A percentile compares a stretch with the other conserved stretches of the same genome.
These are phyloP conservation scores for Stramonita haemastoma DNA, from an alignment of 2,888 invertebrate species.

Conservation along the genomic window DNA sequence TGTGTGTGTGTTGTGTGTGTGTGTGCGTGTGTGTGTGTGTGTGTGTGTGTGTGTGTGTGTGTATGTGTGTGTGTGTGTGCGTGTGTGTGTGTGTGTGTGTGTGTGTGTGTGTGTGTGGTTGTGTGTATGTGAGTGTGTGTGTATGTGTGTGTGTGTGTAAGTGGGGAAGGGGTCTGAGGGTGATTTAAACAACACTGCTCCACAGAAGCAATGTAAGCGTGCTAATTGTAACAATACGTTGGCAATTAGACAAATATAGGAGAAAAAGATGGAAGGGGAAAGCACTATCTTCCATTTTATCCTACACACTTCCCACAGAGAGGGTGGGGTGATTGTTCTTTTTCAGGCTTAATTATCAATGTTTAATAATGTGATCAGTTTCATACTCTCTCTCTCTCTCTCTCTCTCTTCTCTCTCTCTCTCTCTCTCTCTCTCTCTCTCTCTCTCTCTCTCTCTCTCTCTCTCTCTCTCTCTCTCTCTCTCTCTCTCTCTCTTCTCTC, in stretches of 20 bases:
- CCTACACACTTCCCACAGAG: no score
- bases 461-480: conserved; percentile 10
- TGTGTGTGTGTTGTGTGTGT: conserved; percentile 15
- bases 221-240: no score
- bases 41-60: neutral
- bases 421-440: conserved; percentile 3
- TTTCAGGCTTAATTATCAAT: no score
- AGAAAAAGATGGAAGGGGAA: no score
- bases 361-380: no score
- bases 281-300: no score
- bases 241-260: no score
- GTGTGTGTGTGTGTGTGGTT: conserved; percentile 11
- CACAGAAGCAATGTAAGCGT: no score
- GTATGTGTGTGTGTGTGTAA: neutral
- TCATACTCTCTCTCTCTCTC: no score
- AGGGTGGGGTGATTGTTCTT: no score
- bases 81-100: conserved; percentile 12
- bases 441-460: conserved; percentile 2
- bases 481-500: neutral
- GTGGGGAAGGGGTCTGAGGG: no score
- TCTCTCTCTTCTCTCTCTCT: neutral
- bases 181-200: no score
- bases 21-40: neutral
- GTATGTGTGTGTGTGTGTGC: neutral
- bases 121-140: conserved; percentile 9